Conservation (phyloP, 2,113 vertebrate species). For the Mesoclemmys tuberculata region DNA sequence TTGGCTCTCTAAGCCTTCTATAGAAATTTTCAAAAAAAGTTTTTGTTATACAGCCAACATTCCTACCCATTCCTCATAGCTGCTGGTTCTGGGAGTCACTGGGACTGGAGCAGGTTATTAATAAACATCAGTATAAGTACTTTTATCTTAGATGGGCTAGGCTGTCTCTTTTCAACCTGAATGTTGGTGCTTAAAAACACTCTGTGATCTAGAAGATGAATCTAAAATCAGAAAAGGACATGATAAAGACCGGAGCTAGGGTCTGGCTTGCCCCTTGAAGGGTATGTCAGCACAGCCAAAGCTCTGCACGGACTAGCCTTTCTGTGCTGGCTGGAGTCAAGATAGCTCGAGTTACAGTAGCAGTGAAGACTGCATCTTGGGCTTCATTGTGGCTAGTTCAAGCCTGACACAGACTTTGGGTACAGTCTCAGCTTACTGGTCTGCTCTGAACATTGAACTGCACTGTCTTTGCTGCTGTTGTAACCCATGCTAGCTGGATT, state of each 20-base stretch:
- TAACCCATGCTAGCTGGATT: no score
- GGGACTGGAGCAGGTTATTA: not conserved
- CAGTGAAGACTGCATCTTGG: not conserved
- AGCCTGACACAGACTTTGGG: not conserved
- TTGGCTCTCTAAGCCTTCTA: not conserved
- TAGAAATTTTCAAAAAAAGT: not conserved
- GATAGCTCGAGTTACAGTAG: not conserved
- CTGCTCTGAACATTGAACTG: not conserved
- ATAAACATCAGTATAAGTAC: not conserved
- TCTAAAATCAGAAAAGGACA: constrained; percentile 6
- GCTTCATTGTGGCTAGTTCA: not conserved
- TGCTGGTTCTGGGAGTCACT: not conserved
- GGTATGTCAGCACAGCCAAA: not conserved
- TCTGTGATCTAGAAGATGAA: constrained; percentile 6
- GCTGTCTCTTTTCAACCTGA: not conserved
- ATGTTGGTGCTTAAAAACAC: not conserved
- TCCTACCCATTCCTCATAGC: not conserved
- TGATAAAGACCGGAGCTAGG: not conserved
- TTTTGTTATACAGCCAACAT: not conserved
- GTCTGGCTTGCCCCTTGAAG: not conserved
- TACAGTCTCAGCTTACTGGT: not conserved
- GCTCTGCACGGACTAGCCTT: not conserved
- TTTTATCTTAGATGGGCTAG: not conserved
- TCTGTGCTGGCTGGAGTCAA: not conserved
- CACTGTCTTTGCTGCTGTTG: not conserved